Evolutionary conservation across 30 jellyfish, hydroid and myxozoan genomes (phyloP).

Genomic region (Turritopsis rubra): DNA sequence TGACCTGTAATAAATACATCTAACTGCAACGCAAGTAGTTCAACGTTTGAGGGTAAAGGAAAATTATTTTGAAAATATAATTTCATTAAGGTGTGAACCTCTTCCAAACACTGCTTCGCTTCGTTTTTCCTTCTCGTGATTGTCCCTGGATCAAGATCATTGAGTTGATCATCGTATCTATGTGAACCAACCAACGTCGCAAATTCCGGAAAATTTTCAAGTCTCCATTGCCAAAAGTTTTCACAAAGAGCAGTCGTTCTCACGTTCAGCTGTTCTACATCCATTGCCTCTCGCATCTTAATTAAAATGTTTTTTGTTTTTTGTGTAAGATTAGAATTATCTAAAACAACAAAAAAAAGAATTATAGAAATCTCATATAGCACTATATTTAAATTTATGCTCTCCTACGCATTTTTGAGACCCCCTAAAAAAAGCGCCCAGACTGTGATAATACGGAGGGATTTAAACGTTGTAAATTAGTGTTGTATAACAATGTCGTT

Average conservation of each 20-base stretch:
- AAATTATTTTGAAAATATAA: background rate
- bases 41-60: background rate
- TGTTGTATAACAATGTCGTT: no score
- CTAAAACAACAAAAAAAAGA: background rate
- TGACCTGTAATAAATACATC: slow-evolving; percentile 2
- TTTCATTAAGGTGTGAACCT: background rate
- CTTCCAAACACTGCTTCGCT: background rate
- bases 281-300: background rate
- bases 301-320: no score
- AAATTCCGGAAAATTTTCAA: slow-evolving; percentile 7
- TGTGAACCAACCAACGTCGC: slow-evolving; percentile 22
- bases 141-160: background rate
- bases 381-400: background rate
- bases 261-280: background rate
- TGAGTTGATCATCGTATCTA: background rate
- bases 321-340: background rate
- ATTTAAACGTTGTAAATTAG: background rate
- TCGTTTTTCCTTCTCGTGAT: background rate
- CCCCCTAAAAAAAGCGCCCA: background rate
- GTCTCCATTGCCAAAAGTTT: slow-evolving; percentile 11
- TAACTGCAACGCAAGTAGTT: background rate
- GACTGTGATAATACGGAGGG: background rate
- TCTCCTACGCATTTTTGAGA: background rate
- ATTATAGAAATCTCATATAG: background rate
- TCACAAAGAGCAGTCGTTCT: background rate